These are phyloP conservation scores for Anastrepha ludens DNA, from an alignment of 1,140 invertebrate genomes.

Conservation along the genomic window DNA sequence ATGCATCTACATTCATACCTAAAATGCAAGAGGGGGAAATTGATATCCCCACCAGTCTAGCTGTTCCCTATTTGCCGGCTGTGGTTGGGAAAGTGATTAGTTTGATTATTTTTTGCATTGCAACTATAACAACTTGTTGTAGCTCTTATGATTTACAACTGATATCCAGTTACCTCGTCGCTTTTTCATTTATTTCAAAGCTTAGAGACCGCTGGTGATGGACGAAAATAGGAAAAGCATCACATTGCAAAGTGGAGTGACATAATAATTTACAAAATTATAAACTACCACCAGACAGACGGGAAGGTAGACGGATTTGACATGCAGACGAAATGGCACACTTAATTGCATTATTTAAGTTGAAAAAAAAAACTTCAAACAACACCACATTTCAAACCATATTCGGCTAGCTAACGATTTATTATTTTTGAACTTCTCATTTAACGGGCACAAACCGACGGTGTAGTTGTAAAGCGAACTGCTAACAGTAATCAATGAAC, in stretches of 20 bases:
- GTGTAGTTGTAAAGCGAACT: not conserved
- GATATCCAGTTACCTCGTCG: slow-evolving; percentile 10
- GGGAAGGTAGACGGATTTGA: too few relatives aligned
- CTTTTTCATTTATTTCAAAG: not conserved
- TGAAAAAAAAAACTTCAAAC: too few relatives aligned
- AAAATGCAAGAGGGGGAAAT: not conserved
- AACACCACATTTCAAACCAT: not conserved
- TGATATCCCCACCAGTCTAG: not conserved
- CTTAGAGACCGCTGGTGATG: not conserved
- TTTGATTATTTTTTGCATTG: not conserved
- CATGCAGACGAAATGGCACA: too few relatives aligned
- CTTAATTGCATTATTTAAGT: too few relatives aligned
- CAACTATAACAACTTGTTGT: too few relatives aligned
- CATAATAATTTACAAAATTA: not conserved
- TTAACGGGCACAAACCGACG: not conserved
- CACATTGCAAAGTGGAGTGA: slow-evolving; percentile 13
- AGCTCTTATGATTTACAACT: too few relatives aligned
- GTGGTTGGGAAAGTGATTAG: not conserved
- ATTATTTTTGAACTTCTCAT: not conserved
- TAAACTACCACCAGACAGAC: not conserved
- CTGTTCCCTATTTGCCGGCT: slow-evolving; percentile 25
- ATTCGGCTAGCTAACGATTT: not conserved
- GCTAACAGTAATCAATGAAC: not conserved
- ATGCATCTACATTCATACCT: not conserved
- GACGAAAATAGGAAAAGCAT: slow-evolving; percentile 9